Evolutionary conservation across 1,140 invertebrate genomes (phyloP), one percentile per base, ranked within the genome.

Genomic region (Epicauta chinensis): DNA sequence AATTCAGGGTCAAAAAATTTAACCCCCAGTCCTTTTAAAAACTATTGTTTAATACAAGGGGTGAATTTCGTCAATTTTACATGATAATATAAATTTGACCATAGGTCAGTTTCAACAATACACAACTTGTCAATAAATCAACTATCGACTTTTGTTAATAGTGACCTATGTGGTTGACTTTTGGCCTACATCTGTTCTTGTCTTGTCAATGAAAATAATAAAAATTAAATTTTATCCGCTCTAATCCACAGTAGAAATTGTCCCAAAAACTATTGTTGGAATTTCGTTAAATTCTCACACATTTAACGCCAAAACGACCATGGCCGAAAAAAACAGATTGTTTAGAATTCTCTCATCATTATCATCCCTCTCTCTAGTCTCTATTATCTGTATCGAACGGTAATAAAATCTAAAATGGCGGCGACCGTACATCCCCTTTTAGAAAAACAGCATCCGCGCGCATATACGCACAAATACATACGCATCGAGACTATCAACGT

Each of bases 161-260:
- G 58, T 48, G 56, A 58, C 56, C 51, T 56, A 51, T 65, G 63
- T 57, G 68, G 68, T 68, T 67, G 66, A 65, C 68, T 68, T 64
- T 67, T 70, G 65, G 61, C 68, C 68, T 70, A 68, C 68, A 70
- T 70, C 68, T 70, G 68, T 70, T 66, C 66, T 64, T 59, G 56
- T 62, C 54, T 47, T 36, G 37, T 44, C 55, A 62, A 62, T 59
- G 53, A 62, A 64, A 23, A 3, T 23, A 23, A 5, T 44, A 36
- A 42, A 7, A 3, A 23, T n/a, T n/a, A 23, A 23, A 5, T 23
- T 23, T 23, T 7, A 23, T 23, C 7, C 23, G 23, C 7, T 23
- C 23, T 23, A 23, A 23, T 23, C 23, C 23, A n/a, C 23, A 23
- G 23, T 23, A 5, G 4, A 23, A 23, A 23, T 23, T 23, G 7